A percentile compares a stretch with the other conserved stretches of the same genome.
phyloP scores from a whole-genome alignment of 2,888 invertebrate species.

The Caenorhabditis japonica region DNA sequence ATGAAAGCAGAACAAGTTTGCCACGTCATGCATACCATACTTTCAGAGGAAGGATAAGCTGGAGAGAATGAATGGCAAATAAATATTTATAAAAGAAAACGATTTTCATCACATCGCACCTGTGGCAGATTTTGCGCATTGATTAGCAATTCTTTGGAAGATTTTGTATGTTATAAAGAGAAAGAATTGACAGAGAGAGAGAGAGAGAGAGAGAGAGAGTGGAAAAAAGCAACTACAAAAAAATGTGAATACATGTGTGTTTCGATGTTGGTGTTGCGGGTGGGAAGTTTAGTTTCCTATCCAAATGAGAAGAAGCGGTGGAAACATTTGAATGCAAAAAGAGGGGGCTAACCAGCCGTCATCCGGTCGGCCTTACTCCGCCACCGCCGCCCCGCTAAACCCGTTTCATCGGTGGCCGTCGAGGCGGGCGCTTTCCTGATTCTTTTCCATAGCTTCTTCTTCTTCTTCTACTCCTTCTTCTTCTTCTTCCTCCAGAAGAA shows the following conservation, averaged over 20 bases:
- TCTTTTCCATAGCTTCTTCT: slow-evolving; percentile 10
- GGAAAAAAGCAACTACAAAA: not conserved
- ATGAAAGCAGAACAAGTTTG: no score
- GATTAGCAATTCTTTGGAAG: not conserved
- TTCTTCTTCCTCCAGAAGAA: slow-evolving; percentile 14
- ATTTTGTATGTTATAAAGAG: not conserved
- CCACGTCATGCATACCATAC: no score
- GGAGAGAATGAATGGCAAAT: not conserved
- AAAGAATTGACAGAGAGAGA: not conserved
- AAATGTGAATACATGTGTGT: not conserved
- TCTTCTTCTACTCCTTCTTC: slow-evolving; percentile 8
- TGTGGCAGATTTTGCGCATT: not conserved
- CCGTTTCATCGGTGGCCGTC: slow-evolving; percentile 24
- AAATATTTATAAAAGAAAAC: not conserved
- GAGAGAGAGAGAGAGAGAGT: not conserved
- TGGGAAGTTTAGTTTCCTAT: slow-evolving; percentile 13
- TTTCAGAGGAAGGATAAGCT: slow-evolving; percentile 11
- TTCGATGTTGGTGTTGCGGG: not conserved
- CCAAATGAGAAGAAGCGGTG: slow-evolving; percentile 28
- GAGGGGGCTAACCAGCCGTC: slow-evolving; percentile 36
- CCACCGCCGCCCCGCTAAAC: slow-evolving; percentile 10
- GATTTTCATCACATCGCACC: slow-evolving; percentile 1
- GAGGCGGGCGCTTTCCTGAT: slow-evolving; percentile 24
- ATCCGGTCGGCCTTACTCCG: slow-evolving; percentile 21
- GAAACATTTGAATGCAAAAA: slow-evolving; percentile 46